phyloP scores from a whole-genome alignment of 2,797 vertebrate genomes.

The Mareca strepera region DNA sequence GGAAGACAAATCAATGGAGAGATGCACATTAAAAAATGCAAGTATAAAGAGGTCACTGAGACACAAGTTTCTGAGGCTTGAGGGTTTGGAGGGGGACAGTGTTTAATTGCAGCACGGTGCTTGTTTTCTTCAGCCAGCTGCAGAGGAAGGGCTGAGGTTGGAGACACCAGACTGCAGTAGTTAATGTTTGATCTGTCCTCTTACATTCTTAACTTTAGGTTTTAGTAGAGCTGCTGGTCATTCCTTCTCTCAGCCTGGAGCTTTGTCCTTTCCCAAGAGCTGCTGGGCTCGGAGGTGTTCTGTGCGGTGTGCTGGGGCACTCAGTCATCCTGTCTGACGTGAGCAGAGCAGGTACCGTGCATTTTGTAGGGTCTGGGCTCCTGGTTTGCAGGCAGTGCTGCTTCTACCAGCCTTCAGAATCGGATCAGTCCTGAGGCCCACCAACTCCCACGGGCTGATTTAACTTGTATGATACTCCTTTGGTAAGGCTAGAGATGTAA shows the following conservation, averaged over 20 bases:
- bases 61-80: neutral
- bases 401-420: neutral
- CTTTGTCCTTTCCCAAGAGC: neutral
- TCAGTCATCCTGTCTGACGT: fast-evolving
- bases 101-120: neutral
- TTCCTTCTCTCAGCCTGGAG: neutral
- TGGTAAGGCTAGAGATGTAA: neutral
- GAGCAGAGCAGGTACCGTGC: neutral
- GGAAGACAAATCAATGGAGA: neutral
- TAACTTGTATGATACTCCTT: neutral
- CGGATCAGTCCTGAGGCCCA: neutral
- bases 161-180: neutral
- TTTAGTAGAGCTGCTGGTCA: neutral
- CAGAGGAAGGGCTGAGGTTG: neutral
- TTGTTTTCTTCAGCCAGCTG: neutral
- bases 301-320: fast-evolving
- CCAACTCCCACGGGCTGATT: neutral
- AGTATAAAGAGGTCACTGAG: neutral
- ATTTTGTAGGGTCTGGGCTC: neutral
- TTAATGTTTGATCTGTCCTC: neutral
- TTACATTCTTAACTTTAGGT: neutral
- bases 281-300: fast-evolving
- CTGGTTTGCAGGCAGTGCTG: neutral
- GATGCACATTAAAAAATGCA: neutral
- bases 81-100: too few species aligned